These are phyloP conservation scores for Tapirus terrestris DNA, from an alignment of 2,113 vertebrate species.

Conservation along the genomic window DNA sequence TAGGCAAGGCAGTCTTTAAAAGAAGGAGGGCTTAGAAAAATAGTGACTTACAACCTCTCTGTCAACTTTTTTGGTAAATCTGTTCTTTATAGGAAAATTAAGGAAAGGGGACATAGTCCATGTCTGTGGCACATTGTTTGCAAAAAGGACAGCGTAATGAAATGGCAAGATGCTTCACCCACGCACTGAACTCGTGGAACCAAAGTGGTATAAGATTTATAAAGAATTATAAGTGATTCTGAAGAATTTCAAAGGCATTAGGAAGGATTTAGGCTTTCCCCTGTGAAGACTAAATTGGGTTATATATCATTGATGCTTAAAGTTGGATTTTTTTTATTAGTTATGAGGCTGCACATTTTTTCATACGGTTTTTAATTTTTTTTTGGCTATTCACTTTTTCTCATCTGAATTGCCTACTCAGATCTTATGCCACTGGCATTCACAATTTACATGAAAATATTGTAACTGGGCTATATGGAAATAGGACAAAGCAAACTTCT, in stretches of 20 bases:
- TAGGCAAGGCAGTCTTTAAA: not conserved
- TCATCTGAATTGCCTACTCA: constrained; percentile 13
- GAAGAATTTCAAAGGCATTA: not conserved
- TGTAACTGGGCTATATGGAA: not conserved
- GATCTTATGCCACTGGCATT: not conserved
- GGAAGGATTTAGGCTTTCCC: constrained; percentile 58
- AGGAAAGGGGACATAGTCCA: not conserved
- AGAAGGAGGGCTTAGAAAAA: not conserved
- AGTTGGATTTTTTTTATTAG: constrained; percentile 56
- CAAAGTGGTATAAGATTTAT: not conserved
- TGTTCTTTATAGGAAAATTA: not conserved
- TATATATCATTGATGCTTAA: constrained; percentile 63
- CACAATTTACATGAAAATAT: constrained; percentile 11
- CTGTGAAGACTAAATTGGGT: constrained; percentile 66
- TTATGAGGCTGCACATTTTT: constrained; percentile 36
- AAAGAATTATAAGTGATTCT: constrained; percentile 34
- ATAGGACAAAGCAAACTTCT: not conserved
- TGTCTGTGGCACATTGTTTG: not conserved
- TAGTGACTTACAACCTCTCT: not conserved
- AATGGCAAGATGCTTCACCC: not conserved
- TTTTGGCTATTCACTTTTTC: constrained; percentile 19
- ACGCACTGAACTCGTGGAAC: not conserved
- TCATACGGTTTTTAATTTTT: not conserved
- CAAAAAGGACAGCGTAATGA: not conserved
- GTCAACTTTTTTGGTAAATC: not conserved